Base-by-base conservation (phyloP, 2,113 vertebrate genomes). In the Pygoscelis adeliae region DNA sequence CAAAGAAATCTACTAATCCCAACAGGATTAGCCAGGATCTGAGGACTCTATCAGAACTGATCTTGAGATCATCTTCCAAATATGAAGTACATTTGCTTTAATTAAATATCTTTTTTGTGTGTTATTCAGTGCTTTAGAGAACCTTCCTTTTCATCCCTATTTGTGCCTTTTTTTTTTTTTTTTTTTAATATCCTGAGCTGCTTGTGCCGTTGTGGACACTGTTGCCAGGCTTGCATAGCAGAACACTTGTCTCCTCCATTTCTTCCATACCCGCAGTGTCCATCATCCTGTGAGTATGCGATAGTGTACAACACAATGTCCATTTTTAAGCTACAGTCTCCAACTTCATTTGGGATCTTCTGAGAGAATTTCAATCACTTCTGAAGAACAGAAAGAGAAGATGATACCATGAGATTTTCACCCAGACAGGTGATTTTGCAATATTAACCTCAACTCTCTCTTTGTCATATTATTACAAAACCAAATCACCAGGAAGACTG, bases 31-130 rank as follows among this genome's bases (percentile, higher is more conserved):
- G 50, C 50, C 49, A 76, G 44, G 34, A 71, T 96, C 36, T 79
- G 47, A 72, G 77, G 77, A 18, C 15, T 94, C 59, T 82, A 17
- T 70, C 30, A 50, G 62, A 80, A 73, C 18, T 69, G n/a, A 78
- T 77, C 42, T 72, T 73, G 50, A 89, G 42, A 90, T 88, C 6
- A 22, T 78, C 47, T 86, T 78, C 27, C 25, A 66, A 79, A 44
- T 92, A 87, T 93, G 56, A 93, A 92, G 61, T 65, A 18, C 76
- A 72, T 89, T 83, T 89, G 5, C 38, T 77, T 83, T 78, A 82
- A 70, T 96, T 73, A 82, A 86, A 19, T 90, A 36, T 25, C 1
- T 67, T 53, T 56, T 52, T 69, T 38, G 13, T 70, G 34, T 40
- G 5, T 52, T 84, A 42, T 34, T 78, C 25, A 62, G 1, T 87